Evolutionary conservation across 2,888 invertebrate species (phyloP), one percentile per base, ranked within the genome.

Genomic region (Mystacides longicornis): DNA sequence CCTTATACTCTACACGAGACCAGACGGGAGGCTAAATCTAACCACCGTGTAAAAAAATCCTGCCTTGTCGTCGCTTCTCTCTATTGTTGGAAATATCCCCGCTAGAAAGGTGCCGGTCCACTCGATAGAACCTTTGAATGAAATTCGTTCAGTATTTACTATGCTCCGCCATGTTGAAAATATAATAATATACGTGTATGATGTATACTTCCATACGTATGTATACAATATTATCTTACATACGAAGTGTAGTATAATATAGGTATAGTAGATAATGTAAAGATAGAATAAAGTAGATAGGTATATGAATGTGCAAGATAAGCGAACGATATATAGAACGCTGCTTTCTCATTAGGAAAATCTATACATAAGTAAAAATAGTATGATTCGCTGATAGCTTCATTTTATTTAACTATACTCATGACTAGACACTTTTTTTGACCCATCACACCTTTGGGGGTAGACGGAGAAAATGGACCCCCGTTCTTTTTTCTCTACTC

Each of bases 141-240:
- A 9, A 18, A 42, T 16, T 2, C 23, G 49, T 49, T 33, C 14
- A 42, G 42, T 47, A 22, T 43, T 42, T 37, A 37, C 37, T 54
- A 19, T 22, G 18, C 42, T 48, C 47, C 56, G 56, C 56, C 56
- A 56, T 56, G 56, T 56, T 56, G 52, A 37, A 56, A 52, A 49
- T 49, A 52, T 31, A n/a, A 37, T 37, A 27, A 14, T 37, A 37
- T 37, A 37, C 37, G 3, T 37, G 16, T n/a, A 11, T 14, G 16
- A 16, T 14, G 16, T 3, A 37, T 37, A 37, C 14, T 16, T 37
- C 3, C 16, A 37, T 37, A 37, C 37, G 7, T 37, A 37, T 3
- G 16, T 37, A 3, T 37, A 37, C 16, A 14, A n/a, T 4, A 14
- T 3, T 37, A 27, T 27, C 27, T 27, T n/a, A n/a, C n/a, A n/a